Base-by-base conservation (phyloP, 2,888 invertebrate species). In the Drosophila falleni region DNA sequence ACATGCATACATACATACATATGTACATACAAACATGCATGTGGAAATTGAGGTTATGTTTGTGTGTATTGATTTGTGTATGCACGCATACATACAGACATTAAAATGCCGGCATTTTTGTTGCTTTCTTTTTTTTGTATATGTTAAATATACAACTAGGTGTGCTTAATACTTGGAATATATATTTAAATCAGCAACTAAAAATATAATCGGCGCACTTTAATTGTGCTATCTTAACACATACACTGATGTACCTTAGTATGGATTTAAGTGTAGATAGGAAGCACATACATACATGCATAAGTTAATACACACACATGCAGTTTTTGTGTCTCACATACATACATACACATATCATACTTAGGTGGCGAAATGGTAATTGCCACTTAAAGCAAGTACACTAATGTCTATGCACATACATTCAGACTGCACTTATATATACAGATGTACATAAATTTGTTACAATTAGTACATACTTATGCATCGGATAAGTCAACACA, bases 31-130 rank as follows among this genome's bases (percentile, higher is more conserved):
- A 50, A 33, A 61, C 33, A 51, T 44, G 51, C 46, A 74, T 73
- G 60, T 51, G 11, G 37, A 58, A 53, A 60, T 76, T 78, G 76
- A 78, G 80, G 77, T 77, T 77, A 77, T 75, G 75, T 79, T 62
- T 44, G 56, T 47, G 60, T 74, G 71, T 82, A 85, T 76, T 58
- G 70, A 80, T 87, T 65, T 65, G 60, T 69, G 74, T 66, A 62
- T 68, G 60, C 56, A 35, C 29, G 35, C 39, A 66, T 23, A 55
- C 54, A 59, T 46, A 49, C 23, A 31, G n/a, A 39, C 26, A 35
- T 15, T 39, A 15, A 68, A 71, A 80, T 80, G 81, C 89, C 87
- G 89, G 83, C 66, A 83, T 74, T 74, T 62, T 67, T 62, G 29
- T 44, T n/a, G 16, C 19, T 15, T 26, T n/a, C 39, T 37, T n/a